Percentiles rank a stretch among this genome's conserved stretches.
These are phyloP conservation scores for Protaetia brevitarsis DNA, from an alignment of 1,140 invertebrate genomes.

Conservation along the genomic window DNA sequence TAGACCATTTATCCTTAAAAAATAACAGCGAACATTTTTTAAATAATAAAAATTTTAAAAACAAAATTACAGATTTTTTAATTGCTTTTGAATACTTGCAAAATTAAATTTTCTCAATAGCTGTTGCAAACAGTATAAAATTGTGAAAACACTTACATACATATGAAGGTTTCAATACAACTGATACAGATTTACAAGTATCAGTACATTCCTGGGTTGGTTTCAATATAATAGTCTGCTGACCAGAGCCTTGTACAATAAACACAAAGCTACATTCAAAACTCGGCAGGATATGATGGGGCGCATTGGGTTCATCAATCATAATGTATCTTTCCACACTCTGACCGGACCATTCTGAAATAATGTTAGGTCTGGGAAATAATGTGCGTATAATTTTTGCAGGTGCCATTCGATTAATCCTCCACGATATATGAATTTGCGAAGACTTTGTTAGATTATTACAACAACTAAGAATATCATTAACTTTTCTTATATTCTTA, in stretches of 20 bases:
- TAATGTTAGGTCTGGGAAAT: conserved; percentile 61
- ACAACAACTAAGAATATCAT: conserved; percentile 41
- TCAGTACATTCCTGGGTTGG: conserved; percentile 65
- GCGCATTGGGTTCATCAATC: conserved; percentile 62
- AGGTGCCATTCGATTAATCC: conserved; percentile 66
- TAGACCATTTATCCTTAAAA: no score
- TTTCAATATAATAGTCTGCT: conserved; percentile 60
- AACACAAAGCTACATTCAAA: conserved; percentile 75
- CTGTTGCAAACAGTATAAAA: no score
- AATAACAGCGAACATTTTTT: no score
- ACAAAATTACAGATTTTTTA: no score
- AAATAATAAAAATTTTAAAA: no score
- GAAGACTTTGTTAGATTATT: conserved; percentile 35
- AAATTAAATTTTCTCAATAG: no score
- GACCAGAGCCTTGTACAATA: conserved; percentile 63
- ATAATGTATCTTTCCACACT: conserved; percentile 70
- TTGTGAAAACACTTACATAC: conserved; percentile 63
- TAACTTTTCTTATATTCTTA: conserved; percentile 43
- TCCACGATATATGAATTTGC: conserved; percentile 56
- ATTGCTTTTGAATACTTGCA: no score
- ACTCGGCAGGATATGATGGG: conserved; percentile 62
- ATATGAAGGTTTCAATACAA: conserved; percentile 62
- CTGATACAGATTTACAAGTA: conserved; percentile 61
- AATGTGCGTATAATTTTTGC: conserved; percentile 61
- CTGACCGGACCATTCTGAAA: conserved; percentile 61